Evolutionary conservation across 1,140 invertebrate species (phyloP).

Genomic region (Procambarus clarkii): DNA sequence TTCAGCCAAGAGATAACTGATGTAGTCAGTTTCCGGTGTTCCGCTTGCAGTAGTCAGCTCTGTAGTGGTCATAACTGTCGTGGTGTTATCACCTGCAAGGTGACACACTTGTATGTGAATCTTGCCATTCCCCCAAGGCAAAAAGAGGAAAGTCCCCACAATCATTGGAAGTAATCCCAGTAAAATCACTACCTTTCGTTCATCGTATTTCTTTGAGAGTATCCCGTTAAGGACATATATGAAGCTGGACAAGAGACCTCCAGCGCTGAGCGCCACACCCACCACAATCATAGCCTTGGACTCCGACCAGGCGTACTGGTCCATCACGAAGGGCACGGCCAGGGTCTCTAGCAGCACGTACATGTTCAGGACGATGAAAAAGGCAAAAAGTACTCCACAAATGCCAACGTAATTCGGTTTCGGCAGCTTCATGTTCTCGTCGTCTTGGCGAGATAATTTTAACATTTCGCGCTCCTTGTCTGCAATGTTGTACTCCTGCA

Average conservation of each 20-base stretch:
- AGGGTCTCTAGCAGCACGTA: conserved; percentile 93
- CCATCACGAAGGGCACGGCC: conserved; percentile 64
- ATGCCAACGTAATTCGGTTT: conserved; percentile 87
- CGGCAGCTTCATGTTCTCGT: conserved; percentile 23
- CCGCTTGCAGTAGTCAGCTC: background rate
- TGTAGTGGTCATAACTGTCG: background rate
- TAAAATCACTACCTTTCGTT: conserved; percentile 58
- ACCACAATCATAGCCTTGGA: conserved; percentile 59
- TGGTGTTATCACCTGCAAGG: background rate
- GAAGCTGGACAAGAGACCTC: conserved; percentile 41
- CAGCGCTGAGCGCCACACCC: conserved; percentile 49
- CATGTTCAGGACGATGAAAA: conserved; percentile 91
- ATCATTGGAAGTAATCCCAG: conserved; percentile 55
- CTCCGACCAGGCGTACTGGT: conserved; percentile 66
- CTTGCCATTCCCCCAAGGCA: conserved; percentile 39
- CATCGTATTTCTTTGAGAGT: conserved; percentile 52
- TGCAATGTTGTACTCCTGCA: conserved; percentile 68
- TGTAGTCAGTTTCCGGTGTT: too few relatives aligned
- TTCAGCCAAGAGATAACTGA: too few relatives aligned
- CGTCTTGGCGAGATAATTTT: background rate
- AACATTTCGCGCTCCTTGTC: conserved; percentile 47
- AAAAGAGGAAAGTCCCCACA: conserved; percentile 49
- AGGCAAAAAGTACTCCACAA: conserved; percentile 86
- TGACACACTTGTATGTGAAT: conserved; percentile 23
- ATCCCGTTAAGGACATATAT: conserved; percentile 48